Base-by-base conservation (phyloP, 2,797 vertebrate genomes). In the Pangasius macronema region DNA sequence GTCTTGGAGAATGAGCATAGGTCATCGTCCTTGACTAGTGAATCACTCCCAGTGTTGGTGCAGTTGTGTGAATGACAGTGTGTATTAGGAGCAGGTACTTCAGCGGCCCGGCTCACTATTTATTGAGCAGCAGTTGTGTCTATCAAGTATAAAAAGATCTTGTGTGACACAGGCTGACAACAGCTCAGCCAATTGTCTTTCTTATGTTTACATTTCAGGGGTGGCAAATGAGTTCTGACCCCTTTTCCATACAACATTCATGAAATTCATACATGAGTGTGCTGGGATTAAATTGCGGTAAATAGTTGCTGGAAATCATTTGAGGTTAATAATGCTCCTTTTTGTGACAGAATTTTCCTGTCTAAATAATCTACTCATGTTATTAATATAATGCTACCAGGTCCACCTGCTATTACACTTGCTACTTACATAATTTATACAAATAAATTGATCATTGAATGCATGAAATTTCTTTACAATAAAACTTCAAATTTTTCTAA, bases 121-220 rank as follows among this genome's bases (percentile, higher is more conserved):
- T 68, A 24, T 83, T 33, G 49, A 53, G 46, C 63, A 83, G 49
- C 82, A 68, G 46, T 68, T 33, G 46, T 33, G 81, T 67, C 30
- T 18, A 20, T 83, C 18, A 2, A 68, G 81, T 83, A 83, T 53
- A 83, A 83, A 83, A 68, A 83, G 82, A 53, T 22, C 20, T 53
- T 53, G 30, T 68, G 63, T 46, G 36, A 46, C 27, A 10, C 24
- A 16, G 13, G 36, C 55, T 2, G 13, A 42, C 79, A 80, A 57
- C 77, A 57, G 77, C 77, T 59, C 49, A 61, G 55, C 11, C 33
- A 59, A 81, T 42, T 82, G 80, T 83, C 82, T 83, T 68, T 53
- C 36, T 42, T 63, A 20, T 83, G 63, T 53, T 68, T 83, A 68
- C 63, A 68, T 68, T 49, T 49, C 46, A 68, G 42, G 3, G 30